These are phyloP conservation scores for Drosophila bipectinata DNA, from an alignment of 1,140 invertebrate genomes.

Conservation along the genomic window DNA sequence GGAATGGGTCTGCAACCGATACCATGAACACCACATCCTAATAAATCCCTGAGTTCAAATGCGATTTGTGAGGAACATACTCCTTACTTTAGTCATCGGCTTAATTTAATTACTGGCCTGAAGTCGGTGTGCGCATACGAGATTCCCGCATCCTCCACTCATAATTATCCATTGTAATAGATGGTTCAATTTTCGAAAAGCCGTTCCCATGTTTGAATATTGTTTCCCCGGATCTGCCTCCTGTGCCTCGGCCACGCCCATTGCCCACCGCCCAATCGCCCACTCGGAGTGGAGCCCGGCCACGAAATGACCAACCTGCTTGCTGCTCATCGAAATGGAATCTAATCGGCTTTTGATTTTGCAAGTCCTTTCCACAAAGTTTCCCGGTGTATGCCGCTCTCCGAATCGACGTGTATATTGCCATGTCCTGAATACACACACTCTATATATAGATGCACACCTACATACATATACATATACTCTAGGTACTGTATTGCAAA, in stretches of 20 bases:
- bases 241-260: background rate
- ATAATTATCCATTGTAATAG: conserved; percentile 26
- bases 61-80: background rate
- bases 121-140: conserved; percentile 13
- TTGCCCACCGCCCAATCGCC: background rate
- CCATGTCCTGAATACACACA: conserved; percentile 5
- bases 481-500: conserved; percentile 4
- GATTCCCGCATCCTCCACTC: background rate
- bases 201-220: conserved; percentile 29
- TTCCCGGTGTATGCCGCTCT: conserved; percentile 53
- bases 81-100: conserved; percentile 58
- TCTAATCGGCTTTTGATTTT: conserved; percentile 82
- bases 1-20: background rate
- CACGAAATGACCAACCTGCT: conserved; percentile 77
- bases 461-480: too few relatives aligned
- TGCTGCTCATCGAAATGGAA: conserved; percentile 79
- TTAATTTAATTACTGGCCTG: conserved; percentile 59
- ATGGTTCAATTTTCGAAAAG: conserved; percentile 35
- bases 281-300: conserved; percentile 27
- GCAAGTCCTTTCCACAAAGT: conserved; percentile 77
- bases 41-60: too few relatives aligned
- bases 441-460: background rate
- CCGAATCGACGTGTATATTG: conserved; percentile 23
- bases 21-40: background rate
- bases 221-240: conserved; percentile 4